These are phyloP conservation scores for Homalodisca vitripennis DNA, from an alignment of 1,140 invertebrate genomes.

Conservation along the genomic window DNA sequence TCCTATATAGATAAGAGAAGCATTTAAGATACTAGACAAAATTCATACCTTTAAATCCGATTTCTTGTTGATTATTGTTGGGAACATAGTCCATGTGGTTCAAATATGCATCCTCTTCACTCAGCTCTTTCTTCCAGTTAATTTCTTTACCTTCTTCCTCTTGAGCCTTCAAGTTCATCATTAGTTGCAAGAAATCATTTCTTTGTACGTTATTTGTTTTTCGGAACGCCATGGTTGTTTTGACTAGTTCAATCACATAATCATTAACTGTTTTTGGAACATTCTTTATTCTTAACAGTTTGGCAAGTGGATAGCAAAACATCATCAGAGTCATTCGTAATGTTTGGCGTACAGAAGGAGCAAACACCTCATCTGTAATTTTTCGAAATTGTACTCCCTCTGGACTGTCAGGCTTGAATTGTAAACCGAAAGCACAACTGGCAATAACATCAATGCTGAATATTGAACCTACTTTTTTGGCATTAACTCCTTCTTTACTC, in stretches of 20 bases:
- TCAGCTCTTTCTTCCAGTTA: conserved; percentile 17
- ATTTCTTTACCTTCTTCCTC: conserved; percentile 6
- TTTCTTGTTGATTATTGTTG: no score
- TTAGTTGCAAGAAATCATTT: conserved; percentile 31
- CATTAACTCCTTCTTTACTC: conserved; percentile 42
- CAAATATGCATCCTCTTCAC: conserved; percentile 9
- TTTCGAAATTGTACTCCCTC: neutral
- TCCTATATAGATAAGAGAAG: no score
- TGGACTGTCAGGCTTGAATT: conserved; percentile 18
- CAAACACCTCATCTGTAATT: conserved; percentile 20
- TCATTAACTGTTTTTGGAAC: neutral
- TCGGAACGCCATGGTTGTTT: neutral
- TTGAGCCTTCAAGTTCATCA: conserved; percentile 25
- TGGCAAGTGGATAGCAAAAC: neutral
- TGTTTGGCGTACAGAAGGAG: neutral
- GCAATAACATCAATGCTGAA: conserved; percentile 45
- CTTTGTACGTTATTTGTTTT: conserved; percentile 7
- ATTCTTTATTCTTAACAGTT: neutral
- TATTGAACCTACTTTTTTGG: conserved; percentile 42
- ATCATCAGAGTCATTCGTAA: neutral
- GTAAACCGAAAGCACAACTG: conserved; percentile 46
- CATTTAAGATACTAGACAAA: no score
- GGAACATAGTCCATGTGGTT: conserved; percentile 35
- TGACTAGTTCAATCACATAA: neutral
- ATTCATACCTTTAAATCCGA: no score